Evolutionary conservation across 2,113 vertebrate species (phyloP).

Genomic region (Salvelinus fontinalis): DNA sequence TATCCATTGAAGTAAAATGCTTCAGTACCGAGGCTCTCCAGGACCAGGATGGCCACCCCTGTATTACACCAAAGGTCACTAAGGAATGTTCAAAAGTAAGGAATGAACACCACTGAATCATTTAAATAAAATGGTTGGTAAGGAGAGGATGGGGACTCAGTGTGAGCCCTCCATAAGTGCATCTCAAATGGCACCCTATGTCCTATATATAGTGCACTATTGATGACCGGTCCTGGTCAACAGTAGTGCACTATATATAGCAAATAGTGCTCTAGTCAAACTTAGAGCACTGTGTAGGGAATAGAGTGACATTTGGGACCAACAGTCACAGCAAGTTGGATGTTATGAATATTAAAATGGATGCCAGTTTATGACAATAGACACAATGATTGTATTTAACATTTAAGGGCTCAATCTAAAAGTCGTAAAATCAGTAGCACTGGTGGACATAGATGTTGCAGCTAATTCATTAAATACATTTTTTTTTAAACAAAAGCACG

Average conservation of each 20-base stretch:
- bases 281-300: no score
- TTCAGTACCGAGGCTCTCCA: background rate
- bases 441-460: background rate
- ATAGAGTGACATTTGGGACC: no score
- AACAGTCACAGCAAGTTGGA: no score
- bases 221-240: no score
- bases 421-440: background rate
- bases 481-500: background rate
- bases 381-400: background rate
- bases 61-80: conserved; percentile 14
- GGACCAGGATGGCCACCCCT: background rate
- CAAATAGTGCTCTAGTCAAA: no score
- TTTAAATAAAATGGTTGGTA: no score
- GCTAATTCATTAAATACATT: background rate
- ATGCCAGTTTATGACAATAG: background rate
- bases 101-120: background rate
- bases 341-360: no score
- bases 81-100: conserved; percentile 55
- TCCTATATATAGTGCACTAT: no score
- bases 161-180: no score
- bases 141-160: no score
- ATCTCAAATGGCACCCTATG: no score
- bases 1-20: conserved; percentile 1
- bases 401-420: background rate
- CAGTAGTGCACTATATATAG: no score